Evolutionary conservation across 2,797 vertebrate species (phyloP).

Genomic region (Mormyrops boulengeri): DNA sequence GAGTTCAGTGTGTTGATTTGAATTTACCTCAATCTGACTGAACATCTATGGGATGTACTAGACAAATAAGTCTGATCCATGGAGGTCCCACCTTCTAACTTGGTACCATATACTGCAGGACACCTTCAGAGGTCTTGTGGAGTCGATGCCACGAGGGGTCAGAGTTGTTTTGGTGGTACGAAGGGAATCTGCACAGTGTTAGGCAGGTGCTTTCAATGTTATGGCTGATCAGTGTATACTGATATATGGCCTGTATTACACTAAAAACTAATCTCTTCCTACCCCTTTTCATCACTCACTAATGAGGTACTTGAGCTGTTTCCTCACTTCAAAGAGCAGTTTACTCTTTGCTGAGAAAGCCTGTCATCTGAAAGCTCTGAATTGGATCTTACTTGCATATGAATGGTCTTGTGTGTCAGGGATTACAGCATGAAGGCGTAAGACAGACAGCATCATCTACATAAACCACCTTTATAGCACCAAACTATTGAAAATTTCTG

Average conservation of each 20-base stretch:
- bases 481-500: not conserved
- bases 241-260: not conserved
- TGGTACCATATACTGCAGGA: not conserved
- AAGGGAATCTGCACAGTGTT: not conserved
- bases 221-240: not conserved
- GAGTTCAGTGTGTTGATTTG: not conserved
- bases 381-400: not conserved
- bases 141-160: not conserved
- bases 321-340: not conserved
- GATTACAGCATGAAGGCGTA: not conserved
- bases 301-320: not conserved
- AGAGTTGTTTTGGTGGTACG: not conserved
- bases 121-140: not conserved
- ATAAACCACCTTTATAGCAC: not conserved
- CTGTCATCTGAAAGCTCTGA: not conserved
- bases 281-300: not conserved
- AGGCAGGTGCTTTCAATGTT: not conserved
- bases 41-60: not conserved
- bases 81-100: not conserved
- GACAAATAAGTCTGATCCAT: not conserved
- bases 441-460: not conserved
- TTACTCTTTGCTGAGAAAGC: not conserved
- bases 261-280: not conserved
- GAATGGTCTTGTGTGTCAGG: not conserved
- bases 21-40: not conserved